A percentile compares a stretch with the other conserved stretches of the same genome.
phyloP scores from a whole-genome alignment of 2,113 vertebrate species.

The Crotophaga sulcirostris region DNA sequence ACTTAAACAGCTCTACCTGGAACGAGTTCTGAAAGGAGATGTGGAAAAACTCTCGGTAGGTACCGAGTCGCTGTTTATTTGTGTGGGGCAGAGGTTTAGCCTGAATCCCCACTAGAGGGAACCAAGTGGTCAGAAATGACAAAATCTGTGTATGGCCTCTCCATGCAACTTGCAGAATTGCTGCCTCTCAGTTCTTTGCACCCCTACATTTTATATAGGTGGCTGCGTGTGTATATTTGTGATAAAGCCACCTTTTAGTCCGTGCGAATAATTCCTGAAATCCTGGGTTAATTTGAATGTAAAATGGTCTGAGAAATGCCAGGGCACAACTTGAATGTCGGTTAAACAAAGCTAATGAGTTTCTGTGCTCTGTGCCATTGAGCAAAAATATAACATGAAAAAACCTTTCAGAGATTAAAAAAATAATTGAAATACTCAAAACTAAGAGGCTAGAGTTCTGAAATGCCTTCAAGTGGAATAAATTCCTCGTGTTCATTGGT shows the following conservation, averaged over 20 bases:
- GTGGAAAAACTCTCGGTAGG: slow-evolving; percentile 98
- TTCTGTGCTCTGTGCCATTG: not conserved
- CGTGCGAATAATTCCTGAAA: not conserved
- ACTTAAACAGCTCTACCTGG: slow-evolving; percentile 97
- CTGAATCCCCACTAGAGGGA: slow-evolving; percentile 73
- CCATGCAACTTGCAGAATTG: accelerated
- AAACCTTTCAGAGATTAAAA: no score
- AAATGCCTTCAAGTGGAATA: not conserved
- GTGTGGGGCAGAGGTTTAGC: not conserved
- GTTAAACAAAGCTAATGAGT: not conserved
- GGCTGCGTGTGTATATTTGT: accelerated
- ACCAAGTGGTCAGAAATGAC: slow-evolving; percentile 25
- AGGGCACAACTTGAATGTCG: not conserved
- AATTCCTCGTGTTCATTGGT: not conserved
- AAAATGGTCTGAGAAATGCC: not conserved
- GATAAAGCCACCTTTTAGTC: not conserved
- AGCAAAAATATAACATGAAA: no score
- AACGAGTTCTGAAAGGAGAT: slow-evolving; percentile 96
- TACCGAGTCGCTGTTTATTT: not conserved
- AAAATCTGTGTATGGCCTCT: not conserved
- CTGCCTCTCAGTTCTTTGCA: not conserved
- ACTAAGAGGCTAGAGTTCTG: not conserved
- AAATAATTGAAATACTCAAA: no score
- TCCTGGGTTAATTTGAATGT: not conserved
- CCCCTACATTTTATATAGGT: not conserved